Base-by-base conservation (phyloP, 1,140 invertebrate species). In the Drosophila pandora region DNA sequence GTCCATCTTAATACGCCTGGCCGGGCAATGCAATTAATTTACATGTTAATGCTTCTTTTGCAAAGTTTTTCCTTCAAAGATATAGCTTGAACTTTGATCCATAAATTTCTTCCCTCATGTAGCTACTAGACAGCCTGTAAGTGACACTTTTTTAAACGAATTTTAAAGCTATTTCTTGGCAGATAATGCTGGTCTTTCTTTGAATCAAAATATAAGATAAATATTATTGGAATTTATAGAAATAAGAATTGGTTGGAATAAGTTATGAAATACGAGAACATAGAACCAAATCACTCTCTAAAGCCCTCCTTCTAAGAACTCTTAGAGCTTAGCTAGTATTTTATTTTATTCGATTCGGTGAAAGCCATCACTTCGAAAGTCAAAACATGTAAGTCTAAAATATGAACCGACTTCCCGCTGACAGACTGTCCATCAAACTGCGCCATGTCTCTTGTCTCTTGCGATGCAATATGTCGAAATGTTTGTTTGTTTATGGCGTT, bases 391-490 rank as follows among this genome's bases (percentile, higher is more conserved):
- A 49, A 76, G 76, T n/a, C 61, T 54, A 76, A 76, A 76, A 76
- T 76, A 49, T 59, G 43, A 57, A 52, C 54, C 52, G 72, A 62
- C 58, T 76, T 47, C 12, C n/a, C 60, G 72, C 32, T 78, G 82
- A 82, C 82, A 88, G 69, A 56, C 39, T 62, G 76, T 70, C 61
- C 55, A 76, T 76, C 73, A 68, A 41, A 52, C 17, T 69, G 43
- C 54, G 43, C 53, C 54, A 10, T 64, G 43, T 70, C 61, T 49
- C 43, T 49, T 57, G 50, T 53, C 10, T 21, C 39, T 39, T 21
- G 6, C 23, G 32, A 41, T 76, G 72, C 72, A 75, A 65, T 75
- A 48, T 68, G 71, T 76, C 61, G 56, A 76, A 57, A 47, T 55
- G 55, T 60, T 58, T 41, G 41, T 60, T 43, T 32, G 45, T 58